Evolutionary conservation across 2,797 vertebrate genomes (phyloP).

Genomic region (Peromyscus melanophrys): DNA sequence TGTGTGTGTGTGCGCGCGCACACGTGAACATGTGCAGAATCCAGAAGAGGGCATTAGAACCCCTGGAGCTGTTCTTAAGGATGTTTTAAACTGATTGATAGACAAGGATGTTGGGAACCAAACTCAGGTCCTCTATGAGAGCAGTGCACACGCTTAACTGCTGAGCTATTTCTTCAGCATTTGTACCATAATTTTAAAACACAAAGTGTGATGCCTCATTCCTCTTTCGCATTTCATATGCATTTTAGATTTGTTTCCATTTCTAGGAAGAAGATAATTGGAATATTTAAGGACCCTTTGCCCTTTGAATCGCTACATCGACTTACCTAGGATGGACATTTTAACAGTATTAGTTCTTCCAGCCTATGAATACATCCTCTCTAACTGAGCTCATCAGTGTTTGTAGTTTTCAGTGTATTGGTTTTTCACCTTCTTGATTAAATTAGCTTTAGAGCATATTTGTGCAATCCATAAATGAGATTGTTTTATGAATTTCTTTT

Average conservation of each 20-base stretch:
- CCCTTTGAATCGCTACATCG: background rate
- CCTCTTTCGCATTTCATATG: background rate
- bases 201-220: background rate
- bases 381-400: background rate
- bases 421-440: background rate
- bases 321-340: background rate
- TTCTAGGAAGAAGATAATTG: background rate
- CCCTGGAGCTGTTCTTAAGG: background rate
- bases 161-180: background rate
- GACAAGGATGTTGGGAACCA: too few relatives aligned
- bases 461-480: background rate
- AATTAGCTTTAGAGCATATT: background rate
- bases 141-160: background rate
- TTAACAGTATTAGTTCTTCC: background rate
- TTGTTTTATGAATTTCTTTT: background rate
- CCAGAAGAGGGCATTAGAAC: background rate
- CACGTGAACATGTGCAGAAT: background rate
- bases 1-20: accelerated
- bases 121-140: background rate
- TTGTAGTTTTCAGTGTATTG: background rate
- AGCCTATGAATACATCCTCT: background rate
- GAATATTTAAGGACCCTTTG: background rate
- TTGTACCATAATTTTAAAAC: background rate
- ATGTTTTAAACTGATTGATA: too few relatives aligned
- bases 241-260: background rate